Evolutionary conservation across 2,888 invertebrate genomes (phyloP).

Genomic region (Cryptus armator): DNA sequence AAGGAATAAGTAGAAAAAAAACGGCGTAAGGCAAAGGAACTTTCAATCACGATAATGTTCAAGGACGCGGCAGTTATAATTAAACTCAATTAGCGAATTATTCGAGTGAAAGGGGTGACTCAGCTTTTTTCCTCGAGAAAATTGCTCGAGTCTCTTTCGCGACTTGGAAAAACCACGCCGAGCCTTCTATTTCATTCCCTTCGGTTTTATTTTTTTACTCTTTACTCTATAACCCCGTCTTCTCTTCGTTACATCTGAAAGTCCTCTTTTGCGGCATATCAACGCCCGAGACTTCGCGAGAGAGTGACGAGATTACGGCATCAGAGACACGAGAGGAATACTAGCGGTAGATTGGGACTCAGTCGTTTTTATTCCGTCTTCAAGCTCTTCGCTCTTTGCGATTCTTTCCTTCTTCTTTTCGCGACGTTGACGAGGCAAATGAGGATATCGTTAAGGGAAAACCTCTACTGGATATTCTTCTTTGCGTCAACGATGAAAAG

Average conservation of each 20-base stretch:
- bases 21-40: constrained; percentile 14
- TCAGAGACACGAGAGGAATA: constrained; percentile 34
- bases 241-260: constrained; percentile 41
- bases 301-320: constrained; percentile 69
- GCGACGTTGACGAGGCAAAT: constrained; percentile 77
- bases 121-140: constrained; percentile 40
- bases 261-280: constrained; percentile 66
- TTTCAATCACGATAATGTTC: constrained; percentile 62
- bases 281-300: constrained; percentile 59
- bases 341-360: constrained; percentile 5
- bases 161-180: constrained; percentile 71
- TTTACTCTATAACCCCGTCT: constrained; percentile 5
- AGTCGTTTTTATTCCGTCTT: constrained; percentile 41
- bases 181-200: constrained; percentile 60
- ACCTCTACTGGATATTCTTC: constrained; percentile 72
- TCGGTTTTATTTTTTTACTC: constrained; percentile 16
- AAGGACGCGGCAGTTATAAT: constrained; percentile 58
- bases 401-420: constrained; percentile 63
- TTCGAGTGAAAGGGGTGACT: constrained; percentile 63
- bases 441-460: constrained; percentile 76
- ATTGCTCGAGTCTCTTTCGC: constrained; percentile 59
- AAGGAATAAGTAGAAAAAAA: neutral
- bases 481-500: constrained; percentile 49
- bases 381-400: constrained; percentile 45
- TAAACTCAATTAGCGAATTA: constrained; percentile 66